These are phyloP conservation scores for Brachyalestes nurse DNA, from an alignment of 2,797 vertebrate genomes.

Conservation along the genomic window DNA sequence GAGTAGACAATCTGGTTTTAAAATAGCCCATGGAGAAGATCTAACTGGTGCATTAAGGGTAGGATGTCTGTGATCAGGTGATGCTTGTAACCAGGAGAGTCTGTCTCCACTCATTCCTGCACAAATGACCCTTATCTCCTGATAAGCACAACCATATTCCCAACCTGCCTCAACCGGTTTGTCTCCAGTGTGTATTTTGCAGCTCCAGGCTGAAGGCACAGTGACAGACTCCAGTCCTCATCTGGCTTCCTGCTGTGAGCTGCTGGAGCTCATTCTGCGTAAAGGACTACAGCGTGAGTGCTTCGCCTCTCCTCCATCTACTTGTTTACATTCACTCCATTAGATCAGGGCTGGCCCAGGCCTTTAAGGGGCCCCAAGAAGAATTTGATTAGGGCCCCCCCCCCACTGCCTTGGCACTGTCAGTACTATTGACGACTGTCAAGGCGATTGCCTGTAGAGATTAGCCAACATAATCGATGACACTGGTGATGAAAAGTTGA, in stretches of 20 bases:
- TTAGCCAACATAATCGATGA: no score
- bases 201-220: constrained; percentile 71
- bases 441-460: no score
- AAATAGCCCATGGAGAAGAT: no score
- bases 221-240: constrained; percentile 77
- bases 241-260: constrained; percentile 78
- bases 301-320: constrained; percentile 7
- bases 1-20: no score
- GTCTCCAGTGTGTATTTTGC: constrained; percentile 79
- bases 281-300: constrained; percentile 86
- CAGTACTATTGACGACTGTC: no score
- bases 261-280: constrained; percentile 83
- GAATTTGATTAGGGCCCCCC: no score
- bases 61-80: neutral
- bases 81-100: neutral
- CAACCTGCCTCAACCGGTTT: constrained; percentile 24
- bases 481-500: no score
- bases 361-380: no score
- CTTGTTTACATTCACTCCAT: neutral
- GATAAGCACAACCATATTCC: neutral
- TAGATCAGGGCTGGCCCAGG: no score
- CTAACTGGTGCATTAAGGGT: neutral
- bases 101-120: neutral
- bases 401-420: no score
- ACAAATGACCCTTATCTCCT: neutral